Base-by-base conservation (phyloP, 2,113 vertebrate genomes). In the Butorides virescens region DNA sequence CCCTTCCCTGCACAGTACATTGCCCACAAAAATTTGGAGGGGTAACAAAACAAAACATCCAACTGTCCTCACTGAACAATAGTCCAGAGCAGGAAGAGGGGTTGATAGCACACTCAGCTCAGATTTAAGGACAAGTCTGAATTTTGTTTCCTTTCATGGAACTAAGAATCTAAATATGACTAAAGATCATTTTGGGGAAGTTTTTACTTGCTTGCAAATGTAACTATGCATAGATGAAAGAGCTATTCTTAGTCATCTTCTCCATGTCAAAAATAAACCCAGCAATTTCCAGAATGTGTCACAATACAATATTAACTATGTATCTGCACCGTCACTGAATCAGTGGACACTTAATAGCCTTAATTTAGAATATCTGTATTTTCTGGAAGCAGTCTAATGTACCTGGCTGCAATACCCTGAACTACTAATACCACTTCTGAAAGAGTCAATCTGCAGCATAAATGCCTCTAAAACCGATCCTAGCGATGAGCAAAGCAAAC, bases 191-290 rank as follows among this genome's bases (percentile, higher is more conserved):
- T 96, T 96, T 85, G 30, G 77, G 89, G 70, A 96, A 85, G 80
- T 93, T 97, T 95, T 87, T 62, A 88, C 77, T 93, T 86, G 86
- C 89, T 94, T 88, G 61, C 87, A 91, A 93, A 92, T 9, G 70
- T 87, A 97, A 76, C 81, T 78, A 87, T 18, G 58, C 71, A 62
- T 58, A 94, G 86, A 96, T 90, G 92, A 95, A 94, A 95, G 86
- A 95, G 91, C 93, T 93, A 82, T 83, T 94, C 89, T 92, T 95
- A 97, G 96, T 97, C 92, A 96, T 93, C 84, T 66, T 85, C 86
- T 92, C 96, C 71, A 93, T 49, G 84, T 97, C 94, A 95, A 79
- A 97, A 97, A 97, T 96, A 97, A 97, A 95, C 86, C 14, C 70
- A 92, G 86, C 77, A 82, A 95, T 82, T 93, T 91, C 58, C 78